Conservation (phyloP, 2,888 invertebrate species). For the Listrodromus nycthemerus region DNA sequence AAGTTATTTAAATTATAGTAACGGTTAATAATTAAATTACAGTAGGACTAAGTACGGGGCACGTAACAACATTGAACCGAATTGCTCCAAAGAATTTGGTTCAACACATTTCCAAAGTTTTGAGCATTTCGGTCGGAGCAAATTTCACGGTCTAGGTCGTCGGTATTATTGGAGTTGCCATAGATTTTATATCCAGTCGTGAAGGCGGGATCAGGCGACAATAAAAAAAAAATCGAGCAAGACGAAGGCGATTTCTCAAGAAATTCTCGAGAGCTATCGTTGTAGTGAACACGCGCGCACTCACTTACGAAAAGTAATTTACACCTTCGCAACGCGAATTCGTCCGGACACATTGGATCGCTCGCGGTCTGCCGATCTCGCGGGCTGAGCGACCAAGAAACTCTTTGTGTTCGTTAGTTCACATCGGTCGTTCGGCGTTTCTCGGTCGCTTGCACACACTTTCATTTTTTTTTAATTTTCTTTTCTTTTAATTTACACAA, state of each 20-base stretch:
- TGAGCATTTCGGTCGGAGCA: too few species aligned
- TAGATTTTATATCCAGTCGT: too few species aligned
- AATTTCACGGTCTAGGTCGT: too few species aligned
- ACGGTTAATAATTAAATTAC: too few species aligned
- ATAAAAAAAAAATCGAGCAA: constrained; percentile 9
- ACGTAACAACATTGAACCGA: too few species aligned
- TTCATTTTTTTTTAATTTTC: neutral
- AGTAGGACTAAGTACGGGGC: too few species aligned
- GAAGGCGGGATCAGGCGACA: too few species aligned
- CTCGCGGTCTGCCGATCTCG: neutral
- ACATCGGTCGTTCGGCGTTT: constrained; percentile 1
- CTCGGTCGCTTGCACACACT: neutral
- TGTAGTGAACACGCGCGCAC: neutral
- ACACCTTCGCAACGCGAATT: constrained; percentile 1
- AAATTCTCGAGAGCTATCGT: constrained; percentile 11
- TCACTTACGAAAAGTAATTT: constrained; percentile 20
- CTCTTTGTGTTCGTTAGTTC: constrained; percentile 8
- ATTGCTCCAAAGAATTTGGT: too few species aligned
- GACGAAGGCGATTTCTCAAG: constrained; percentile 1
- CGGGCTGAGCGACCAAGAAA: neutral
- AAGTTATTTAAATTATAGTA: too few species aligned
- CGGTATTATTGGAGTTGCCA: too few species aligned
- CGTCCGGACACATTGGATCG: neutral
- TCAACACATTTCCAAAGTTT: too few species aligned
- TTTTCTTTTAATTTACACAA: neutral